Evolutionary conservation across 2,888 invertebrate genomes (phyloP), one percentile per base, ranked within the genome.

Genomic region (Keiferia lycopersicella): DNA sequence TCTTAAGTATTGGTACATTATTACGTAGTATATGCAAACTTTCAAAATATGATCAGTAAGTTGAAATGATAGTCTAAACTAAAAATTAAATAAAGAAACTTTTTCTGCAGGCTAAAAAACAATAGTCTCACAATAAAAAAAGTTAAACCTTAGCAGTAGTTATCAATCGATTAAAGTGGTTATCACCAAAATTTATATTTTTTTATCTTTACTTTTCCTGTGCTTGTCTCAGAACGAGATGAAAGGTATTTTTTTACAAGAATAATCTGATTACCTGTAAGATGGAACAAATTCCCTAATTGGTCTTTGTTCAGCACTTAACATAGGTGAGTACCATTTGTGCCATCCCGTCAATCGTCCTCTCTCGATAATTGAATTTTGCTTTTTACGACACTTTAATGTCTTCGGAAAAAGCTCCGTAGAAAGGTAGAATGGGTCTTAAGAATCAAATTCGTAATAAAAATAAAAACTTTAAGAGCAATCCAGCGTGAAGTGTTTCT

Each of bases 341-440:
- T 20, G 20, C 45, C 60, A 60, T 45, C 45, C 11, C 48, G 12
- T 11, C 56, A 56, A 34, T 56, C 45, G 48, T 26, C 45, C 16
- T 34, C 34, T 34, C 10, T 60, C 60, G 30, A 48, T 63, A 65
- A 65, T 65, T 65, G 60, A 63, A 63, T 63, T 64, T 61, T 34
- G 20, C 62, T 51, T 65, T 65, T 61, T 65, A 65, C 60, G 63
- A 58, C 45, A 56, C 41, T 26, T 62, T 62, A 62, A 53, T 53
- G 51, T 14, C 34, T 26, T 62, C n/a, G 16, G 16, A 12, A 48
- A 62, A 51, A 61, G 39, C 53, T 18, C 20, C 53, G 34, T 34
- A 34, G 34, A 53, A 53, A 22, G 22, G n/a, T 16, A 18, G 61
- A 61, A 61, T 14, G n/a, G 10, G 11, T 11, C 53, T 30, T 30